Evolutionary conservation across 2,888 invertebrate species (phyloP), one percentile per base, ranked within the genome.

Genomic region (Pristionchus fissidentatus): DNA sequence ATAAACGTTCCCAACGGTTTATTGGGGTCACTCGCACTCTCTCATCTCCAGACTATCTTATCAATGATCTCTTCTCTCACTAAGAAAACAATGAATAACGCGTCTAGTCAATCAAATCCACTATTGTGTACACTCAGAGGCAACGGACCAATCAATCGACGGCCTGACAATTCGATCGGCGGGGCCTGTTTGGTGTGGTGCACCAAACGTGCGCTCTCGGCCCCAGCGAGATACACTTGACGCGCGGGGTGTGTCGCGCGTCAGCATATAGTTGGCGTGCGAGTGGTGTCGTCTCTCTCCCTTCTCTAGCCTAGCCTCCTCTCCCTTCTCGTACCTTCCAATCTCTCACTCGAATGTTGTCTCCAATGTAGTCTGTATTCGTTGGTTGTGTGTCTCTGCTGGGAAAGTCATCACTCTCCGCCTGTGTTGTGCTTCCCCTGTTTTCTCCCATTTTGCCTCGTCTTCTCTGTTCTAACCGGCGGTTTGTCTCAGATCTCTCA

Each of bases 301-400:
- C 26, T 19, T 41, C 49, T 77, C 77, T 38, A 38, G 22, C 19
- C 62, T 35, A 38, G 29, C 32, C 60, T 60, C 70, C 38, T 29
- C 49, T 49, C 79, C 43, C 15, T 57, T 57, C 79, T 41, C 57
- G 79, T 79, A 38, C 57, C 55, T 43, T 79, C 57, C 8, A n/a
- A 19, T 78, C 41, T 22, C n/a, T 49, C 41, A 8, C 29, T 4
- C n/a, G n/a, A n/a, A 26, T 38, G 15, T n/a, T 46, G 78, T 19
- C 41, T 57, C 26, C 29, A 4, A 38, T 57, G 57, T 79, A 79
- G 75, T 46, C 49, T 75, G 75, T 49, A 49, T 75, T 46, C 38
- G 73, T 73, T 46, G 73, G 66, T 66, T 66, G 66, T 70, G 70
- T 43, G 70, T 70, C 70, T 70, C 70, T 70, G n/a, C 70, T n/a